Conservation (phyloP, 1,140 invertebrate species). For the Neodiprion pinetum region DNA sequence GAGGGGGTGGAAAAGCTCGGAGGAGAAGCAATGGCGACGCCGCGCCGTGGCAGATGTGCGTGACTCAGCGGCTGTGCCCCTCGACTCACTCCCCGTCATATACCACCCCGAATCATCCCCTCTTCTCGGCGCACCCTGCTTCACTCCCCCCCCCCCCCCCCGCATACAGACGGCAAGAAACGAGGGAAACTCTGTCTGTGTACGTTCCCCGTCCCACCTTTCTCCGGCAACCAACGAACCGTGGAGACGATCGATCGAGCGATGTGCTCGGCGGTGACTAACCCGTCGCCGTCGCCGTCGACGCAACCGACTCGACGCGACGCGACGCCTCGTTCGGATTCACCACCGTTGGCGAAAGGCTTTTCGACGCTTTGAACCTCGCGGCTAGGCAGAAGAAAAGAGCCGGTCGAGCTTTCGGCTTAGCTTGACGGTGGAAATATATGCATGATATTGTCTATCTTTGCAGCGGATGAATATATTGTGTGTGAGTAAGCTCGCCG, state of each 20-base stretch:
- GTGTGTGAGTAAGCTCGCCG: background rate
- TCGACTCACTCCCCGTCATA: conserved; percentile 22
- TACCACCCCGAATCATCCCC: conserved; percentile 19
- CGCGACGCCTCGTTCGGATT: background rate
- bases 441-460: background rate
- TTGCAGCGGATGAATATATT: background rate
- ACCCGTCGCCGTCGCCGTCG: background rate
- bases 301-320: background rate
- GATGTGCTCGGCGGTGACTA: conserved; percentile 3
- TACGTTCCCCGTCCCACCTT: background rate
- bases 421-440: background rate
- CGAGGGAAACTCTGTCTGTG: background rate
- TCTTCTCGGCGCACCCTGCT: conserved; percentile 20
- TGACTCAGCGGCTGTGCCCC: conserved; percentile 28
- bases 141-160: conserved; percentile 10
- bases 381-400: no score
- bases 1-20: conserved; percentile 21
- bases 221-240: background rate
- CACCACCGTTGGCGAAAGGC: background rate
- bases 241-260: conserved; percentile 4
- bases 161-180: background rate
- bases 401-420: background rate
- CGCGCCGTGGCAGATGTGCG: conserved; percentile 26
- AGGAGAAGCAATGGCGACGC: conserved; percentile 35
- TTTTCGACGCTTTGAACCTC: background rate